Base-by-base conservation (phyloP, 2,888 invertebrate genomes). In the Spodoptera picta region DNA sequence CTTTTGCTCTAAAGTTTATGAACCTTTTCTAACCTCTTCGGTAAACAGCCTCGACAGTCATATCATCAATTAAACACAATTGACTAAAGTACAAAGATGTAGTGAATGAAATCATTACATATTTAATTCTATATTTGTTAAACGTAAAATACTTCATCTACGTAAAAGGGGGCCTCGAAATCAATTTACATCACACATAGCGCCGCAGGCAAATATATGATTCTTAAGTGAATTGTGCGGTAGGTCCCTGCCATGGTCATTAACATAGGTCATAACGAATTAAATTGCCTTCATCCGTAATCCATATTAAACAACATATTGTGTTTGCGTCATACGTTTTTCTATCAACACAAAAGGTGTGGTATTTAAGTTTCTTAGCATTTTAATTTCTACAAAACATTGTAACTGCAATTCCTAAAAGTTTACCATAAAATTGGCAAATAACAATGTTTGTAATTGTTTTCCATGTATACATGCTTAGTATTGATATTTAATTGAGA, bases 221-320 rank as follows among this genome's bases (percentile, higher is more conserved):
- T 70, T 43, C 61, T 61, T 61, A 75, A 65, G 53, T 70, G 53
- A 62, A 75, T 57, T 50, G 69, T 63, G 44, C 36, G 53, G 49
- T 51, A 27, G 27, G 44, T 24, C 43, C 27, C 36, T 59, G 9
- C 5, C 36, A 36, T 6, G 36, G 36, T 36, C 36, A 36, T 36
- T 36, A 9, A 36, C 36, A 6, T 36, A 36, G 9, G 7, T 36
- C 36, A 36, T 36, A 36, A 36, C 6, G 5, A 36, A 7, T 7
- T 7, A 5, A 36, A 7, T 36, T 36, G 36, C 36, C 9, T 6
- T 36, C 36, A 36, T 9, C 6, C 36, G 7, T 36, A 36, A 1
- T 36, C 6, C 36, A 36, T 5, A 36, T 7, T 9, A 36, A 36
- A 36, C 27, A 27, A 36, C n/a, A n/a, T n/a, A n/a, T 52, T 51